Conservation (phyloP, 1,140 invertebrate genomes). For the Schmidtea mediterranea region DNA sequence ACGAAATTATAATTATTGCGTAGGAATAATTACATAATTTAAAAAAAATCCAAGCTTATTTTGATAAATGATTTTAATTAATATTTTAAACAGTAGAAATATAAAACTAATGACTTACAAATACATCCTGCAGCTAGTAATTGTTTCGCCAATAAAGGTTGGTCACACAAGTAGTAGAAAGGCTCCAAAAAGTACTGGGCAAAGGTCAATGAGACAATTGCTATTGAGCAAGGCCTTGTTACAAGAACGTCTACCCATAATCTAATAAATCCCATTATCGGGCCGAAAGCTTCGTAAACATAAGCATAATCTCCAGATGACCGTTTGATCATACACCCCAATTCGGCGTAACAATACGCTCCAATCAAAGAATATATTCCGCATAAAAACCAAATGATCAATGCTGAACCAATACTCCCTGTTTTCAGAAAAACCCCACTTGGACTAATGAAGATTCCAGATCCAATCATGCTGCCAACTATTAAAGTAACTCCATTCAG, state of each 20-base stretch:
- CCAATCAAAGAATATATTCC: conserved; percentile 47
- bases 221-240: conserved; percentile 45
- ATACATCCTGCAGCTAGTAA: too few species aligned
- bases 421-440: conserved; percentile 52
- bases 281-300: conserved; percentile 13
- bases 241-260: conserved; percentile 21
- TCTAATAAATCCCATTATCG: conserved; percentile 11
- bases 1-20: too few species aligned
- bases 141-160: conserved; percentile 10
- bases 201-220: conserved; percentile 25
- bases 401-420: conserved; percentile 54
- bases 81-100: too few species aligned
- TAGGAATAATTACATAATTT: too few species aligned
- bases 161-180: conserved; percentile 21
- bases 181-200: conserved; percentile 26
- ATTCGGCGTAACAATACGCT: conserved; percentile 21
- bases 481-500: conserved; percentile 22
- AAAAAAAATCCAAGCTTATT: too few species aligned
- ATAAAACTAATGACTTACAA: too few species aligned
- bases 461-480: conserved; percentile 29
- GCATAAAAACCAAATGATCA: conserved; percentile 52
- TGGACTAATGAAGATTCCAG: conserved; percentile 81
- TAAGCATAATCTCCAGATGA: conserved; percentile 25
- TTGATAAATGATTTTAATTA: too few species aligned
- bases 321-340: conserved; percentile 18